A percentile compares a stretch with the other conserved stretches of the same genome.
Evolutionary conservation across 2,797 vertebrate genomes (phyloP).

Genomic region (Hydrocynus forskahlii): DNA sequence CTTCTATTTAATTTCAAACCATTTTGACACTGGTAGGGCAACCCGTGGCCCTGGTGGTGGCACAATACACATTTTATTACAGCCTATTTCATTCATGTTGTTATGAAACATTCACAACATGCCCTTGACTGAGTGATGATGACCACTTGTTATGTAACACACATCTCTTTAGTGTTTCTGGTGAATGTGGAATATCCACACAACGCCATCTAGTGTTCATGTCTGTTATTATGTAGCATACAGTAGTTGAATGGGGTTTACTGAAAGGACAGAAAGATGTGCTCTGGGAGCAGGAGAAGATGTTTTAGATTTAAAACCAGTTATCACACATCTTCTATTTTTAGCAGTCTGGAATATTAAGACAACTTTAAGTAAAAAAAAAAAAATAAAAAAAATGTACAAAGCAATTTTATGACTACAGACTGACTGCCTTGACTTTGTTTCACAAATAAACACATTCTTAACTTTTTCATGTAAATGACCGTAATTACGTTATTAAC

Average conservation of each 20-base stretch:
- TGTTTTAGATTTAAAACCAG: neutral
- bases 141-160: neutral
- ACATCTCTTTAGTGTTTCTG: neutral
- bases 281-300: neutral
- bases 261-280: neutral
- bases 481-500: too few species aligned
- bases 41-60: neutral
- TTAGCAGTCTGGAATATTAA: too few species aligned
- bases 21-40: too few species aligned
- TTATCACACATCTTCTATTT: too few species aligned
- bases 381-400: too few species aligned
- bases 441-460: too few species aligned
- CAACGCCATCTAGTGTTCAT: constrained; percentile 19
- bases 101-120: neutral
- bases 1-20: too few species aligned
- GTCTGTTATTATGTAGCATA: neutral
- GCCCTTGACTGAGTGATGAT: neutral
- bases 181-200: neutral
- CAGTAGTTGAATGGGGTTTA: neutral
- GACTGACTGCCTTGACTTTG: too few species aligned
- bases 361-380: too few species aligned
- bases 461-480: too few species aligned
- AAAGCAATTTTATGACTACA: too few species aligned
- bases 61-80: neutral
- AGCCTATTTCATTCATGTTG: neutral